Base-by-base conservation (phyloP, 2,113 vertebrate species). In the Ranitomeya imitator region DNA sequence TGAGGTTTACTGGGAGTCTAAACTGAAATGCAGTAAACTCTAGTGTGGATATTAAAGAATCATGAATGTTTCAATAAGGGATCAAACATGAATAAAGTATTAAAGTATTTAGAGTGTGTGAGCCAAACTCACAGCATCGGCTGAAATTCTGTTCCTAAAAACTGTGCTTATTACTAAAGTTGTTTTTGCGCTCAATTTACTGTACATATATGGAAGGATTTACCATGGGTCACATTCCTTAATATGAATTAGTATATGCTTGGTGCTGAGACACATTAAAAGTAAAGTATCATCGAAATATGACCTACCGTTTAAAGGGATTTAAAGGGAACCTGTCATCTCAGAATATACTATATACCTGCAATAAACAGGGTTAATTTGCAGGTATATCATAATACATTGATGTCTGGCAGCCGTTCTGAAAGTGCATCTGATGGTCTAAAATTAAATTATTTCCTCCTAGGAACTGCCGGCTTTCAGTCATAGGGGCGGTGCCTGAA, bases 1-100 rank as follows among this genome's bases (percentile, higher is more conserved):
- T 78, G 76, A 54, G 76, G 51, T 78, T 54, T 78, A n/a, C 76
- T 21, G 18, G n/a, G n/a, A 54, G 76, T 54, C 19, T 78, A 54
- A 78, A 54, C 71, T 45, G 31, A 45, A 74, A 74, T 74, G 71
- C 8, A 74, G 71, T 78, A 12, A 54, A 78, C 51, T 78, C 3
- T 13, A 54, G 76, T 12, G 76, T 18, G 76, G 51, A 54, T 78
- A 78, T 78, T 54, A 78, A 54, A 54, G 76, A 78, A n/a, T 14
- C 19, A 54, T 21, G 76, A 54, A 45, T 13, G 76, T 54, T 78
- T 2, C 76, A 54, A 21, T 52, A 78, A 54, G 76, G 45, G 51
- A 78, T 78, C 21, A 54, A 18, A 78, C 45, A 78, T 21, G 51
- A 54, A 54, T 54, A 78, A 21, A 16, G 19, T 54, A 78, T 54